Conservation (phyloP, 2,888 invertebrate genomes). For the Steinernema hermaphroditum region DNA sequence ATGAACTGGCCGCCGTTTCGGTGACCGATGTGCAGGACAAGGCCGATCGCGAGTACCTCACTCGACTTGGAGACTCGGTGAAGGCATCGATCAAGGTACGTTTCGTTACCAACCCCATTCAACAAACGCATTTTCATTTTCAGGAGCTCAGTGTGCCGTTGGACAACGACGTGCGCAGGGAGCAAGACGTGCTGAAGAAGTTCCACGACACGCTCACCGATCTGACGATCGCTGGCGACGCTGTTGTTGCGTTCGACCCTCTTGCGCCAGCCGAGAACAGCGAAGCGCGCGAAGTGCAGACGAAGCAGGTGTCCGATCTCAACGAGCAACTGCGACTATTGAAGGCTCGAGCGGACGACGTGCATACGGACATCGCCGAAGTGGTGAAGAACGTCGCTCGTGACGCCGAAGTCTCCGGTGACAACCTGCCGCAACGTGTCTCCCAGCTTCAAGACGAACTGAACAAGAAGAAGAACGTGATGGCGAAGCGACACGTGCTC, state of each 20-base stretch:
- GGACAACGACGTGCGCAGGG: slow-evolving; percentile 35
- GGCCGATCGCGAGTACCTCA: slow-evolving; percentile 33
- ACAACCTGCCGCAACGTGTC: slow-evolving; percentile 30
- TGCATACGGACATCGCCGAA: slow-evolving; percentile 35
- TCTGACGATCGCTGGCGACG: neutral
- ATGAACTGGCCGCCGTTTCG: slow-evolving; percentile 38
- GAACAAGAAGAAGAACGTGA: slow-evolving; percentile 43
- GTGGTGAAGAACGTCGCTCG: slow-evolving; percentile 42
- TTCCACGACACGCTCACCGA: slow-evolving; percentile 26
- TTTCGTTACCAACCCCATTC: neutral
- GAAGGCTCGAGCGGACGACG: slow-evolving; percentile 34
- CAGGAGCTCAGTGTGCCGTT: neutral
- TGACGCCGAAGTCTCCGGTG: slow-evolving; percentile 35
- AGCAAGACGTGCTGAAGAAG: slow-evolving; percentile 31
- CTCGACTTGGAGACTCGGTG: neutral
- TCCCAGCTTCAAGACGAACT: slow-evolving; percentile 38
- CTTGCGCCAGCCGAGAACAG: neutral
- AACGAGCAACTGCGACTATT: neutral
- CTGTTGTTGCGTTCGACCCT: neutral
- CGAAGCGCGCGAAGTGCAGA: neutral
- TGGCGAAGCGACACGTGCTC: slow-evolving; percentile 42
- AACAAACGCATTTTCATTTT: neutral
- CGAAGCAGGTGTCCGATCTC: neutral
- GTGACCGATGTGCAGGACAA: slow-evolving; percentile 36
- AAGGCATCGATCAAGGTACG: neutral